These are phyloP conservation scores for Cervus canadensis DNA, from an alignment of 2,113 vertebrate species.

Conservation along the genomic window DNA sequence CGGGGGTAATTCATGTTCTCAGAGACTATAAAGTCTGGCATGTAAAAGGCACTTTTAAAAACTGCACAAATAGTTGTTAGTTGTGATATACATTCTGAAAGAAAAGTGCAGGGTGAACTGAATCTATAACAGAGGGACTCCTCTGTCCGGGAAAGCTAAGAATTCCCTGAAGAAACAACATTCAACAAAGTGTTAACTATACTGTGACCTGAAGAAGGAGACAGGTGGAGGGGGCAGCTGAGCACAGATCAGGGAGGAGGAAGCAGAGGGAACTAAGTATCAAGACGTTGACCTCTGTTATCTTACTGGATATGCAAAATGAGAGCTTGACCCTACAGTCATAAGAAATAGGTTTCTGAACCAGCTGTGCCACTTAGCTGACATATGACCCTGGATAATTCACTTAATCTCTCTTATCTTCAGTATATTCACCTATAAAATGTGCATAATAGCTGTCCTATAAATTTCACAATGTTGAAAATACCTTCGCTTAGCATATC, in stretches of 20 bases:
- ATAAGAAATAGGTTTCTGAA: neutral
- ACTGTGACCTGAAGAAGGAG: neutral
- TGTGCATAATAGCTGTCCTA: neutral
- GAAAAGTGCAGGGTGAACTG: neutral
- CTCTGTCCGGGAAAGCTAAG: neutral
- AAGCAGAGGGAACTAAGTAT: neutral
- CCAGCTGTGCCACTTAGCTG: neutral
- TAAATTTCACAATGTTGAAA: neutral
- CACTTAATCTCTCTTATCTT: neutral
- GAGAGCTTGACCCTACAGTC: neutral
- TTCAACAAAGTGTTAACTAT: neutral
- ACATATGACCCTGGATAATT: neutral
- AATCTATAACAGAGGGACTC: neutral
- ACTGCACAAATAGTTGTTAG: neutral
- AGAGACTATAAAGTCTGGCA: neutral
- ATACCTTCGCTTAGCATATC: neutral
- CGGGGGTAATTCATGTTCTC: neutral
- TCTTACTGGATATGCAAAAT: neutral
- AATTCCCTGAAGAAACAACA: neutral
- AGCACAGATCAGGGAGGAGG: neutral
- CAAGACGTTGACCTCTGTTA: neutral
- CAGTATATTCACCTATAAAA: neutral
- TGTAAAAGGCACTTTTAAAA: constrained; percentile 5
- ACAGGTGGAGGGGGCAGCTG: neutral
- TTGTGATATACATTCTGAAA: neutral